Evolutionary conservation across 2,888 invertebrate species (phyloP).

Genomic region (Xestia rhomboidea): DNA sequence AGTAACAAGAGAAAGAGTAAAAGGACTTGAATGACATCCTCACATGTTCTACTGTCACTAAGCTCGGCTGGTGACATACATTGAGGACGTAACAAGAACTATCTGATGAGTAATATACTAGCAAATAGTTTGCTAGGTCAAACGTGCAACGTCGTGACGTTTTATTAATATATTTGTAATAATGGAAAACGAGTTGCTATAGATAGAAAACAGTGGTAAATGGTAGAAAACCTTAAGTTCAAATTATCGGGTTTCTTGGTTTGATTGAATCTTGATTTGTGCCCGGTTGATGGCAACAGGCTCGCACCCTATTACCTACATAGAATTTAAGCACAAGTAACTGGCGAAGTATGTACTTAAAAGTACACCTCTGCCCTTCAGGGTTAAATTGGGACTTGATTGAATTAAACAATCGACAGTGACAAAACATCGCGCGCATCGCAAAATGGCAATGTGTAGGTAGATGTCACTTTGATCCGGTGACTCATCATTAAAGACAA

Average conservation of each 20-base stretch:
- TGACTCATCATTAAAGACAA: slow-evolving; percentile 35
- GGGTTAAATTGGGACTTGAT: neutral
- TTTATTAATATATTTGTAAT: slow-evolving; percentile 5
- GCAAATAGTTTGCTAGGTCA: slow-evolving; percentile 21
- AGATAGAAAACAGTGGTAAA: too few species aligned
- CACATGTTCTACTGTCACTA: neutral
- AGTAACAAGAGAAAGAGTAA: neutral
- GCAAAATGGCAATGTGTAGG: slow-evolving; percentile 18
- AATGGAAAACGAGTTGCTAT: too few species aligned
- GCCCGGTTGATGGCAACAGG: too few species aligned
- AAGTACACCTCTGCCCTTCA: neutral
- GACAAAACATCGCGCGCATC: slow-evolving; percentile 5
- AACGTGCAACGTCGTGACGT: slow-evolving; percentile 17
- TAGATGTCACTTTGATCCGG: slow-evolving; percentile 24
- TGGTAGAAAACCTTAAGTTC: too few species aligned
- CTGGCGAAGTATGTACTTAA: neutral
- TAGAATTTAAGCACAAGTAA: too few species aligned
- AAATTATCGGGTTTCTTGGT: too few species aligned
- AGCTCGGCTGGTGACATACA: neutral
- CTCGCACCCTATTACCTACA: too few species aligned
- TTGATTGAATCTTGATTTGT: too few species aligned
- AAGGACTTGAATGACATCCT: slow-evolving; percentile 8
- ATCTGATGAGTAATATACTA: slow-evolving; percentile 32
- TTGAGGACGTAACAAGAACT: slow-evolving; percentile 6
- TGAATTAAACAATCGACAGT: neutral